phyloP scores from a whole-genome alignment of 2,797 vertebrate species.

The Peromyscus melanophrys region DNA sequence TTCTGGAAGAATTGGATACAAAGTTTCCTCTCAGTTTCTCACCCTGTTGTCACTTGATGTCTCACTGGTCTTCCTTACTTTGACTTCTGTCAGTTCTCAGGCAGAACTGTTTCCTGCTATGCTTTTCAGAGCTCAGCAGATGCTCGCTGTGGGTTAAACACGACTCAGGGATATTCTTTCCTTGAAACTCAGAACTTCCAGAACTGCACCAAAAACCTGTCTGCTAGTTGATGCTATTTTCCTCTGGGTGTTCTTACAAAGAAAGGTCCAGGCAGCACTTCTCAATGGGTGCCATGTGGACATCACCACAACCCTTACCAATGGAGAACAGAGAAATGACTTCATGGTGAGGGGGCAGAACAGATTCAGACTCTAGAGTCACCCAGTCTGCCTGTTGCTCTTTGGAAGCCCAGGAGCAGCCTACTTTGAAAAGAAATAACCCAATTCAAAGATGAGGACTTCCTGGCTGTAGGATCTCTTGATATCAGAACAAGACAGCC shows the following conservation, averaged over 20 bases:
- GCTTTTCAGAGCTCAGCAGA: conserved; percentile 56
- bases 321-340: neutral
- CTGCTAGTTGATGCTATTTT: conserved; percentile 8
- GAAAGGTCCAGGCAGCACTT: conserved; percentile 21
- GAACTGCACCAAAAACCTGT: conserved; percentile 4
- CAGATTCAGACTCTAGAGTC: neutral
- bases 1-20: conserved; percentile 17
- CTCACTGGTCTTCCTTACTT: conserved; percentile 67
- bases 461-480: neutral
- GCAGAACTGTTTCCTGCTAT: conserved; percentile 27
- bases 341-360: too few relatives aligned
- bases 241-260: conserved; percentile 33
- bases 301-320: neutral
- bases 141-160: conserved; percentile 38
- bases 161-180: conserved; percentile 6
- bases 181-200: conserved; percentile 3
- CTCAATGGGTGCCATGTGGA: neutral
- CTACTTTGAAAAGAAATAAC: conserved; percentile 41
- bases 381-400: neutral
- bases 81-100: conserved; percentile 37
- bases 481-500: neutral
- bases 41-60: conserved; percentile 43
- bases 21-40: conserved; percentile 58
- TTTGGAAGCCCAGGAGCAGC: neutral
- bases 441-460: neutral